phyloP scores from a whole-genome alignment of 2,888 invertebrate genomes.

The Eristalis tenax region DNA sequence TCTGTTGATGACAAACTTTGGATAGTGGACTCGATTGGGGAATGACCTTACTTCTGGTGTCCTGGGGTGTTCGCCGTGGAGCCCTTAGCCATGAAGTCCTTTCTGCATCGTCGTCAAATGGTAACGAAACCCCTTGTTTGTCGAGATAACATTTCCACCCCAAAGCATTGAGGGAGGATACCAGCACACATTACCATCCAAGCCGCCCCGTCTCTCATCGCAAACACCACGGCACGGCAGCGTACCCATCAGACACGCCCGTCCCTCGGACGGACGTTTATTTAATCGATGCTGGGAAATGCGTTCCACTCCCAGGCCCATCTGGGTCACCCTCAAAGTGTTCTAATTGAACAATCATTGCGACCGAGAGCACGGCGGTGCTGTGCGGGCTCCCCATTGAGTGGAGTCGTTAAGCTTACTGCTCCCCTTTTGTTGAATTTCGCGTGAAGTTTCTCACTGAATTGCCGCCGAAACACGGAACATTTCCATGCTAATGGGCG shows the following conservation, averaged over 20 bases:
- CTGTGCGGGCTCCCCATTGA: background rate
- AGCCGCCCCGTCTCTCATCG: background rate
- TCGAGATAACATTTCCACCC: background rate
- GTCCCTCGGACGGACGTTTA: slow-evolving; percentile 22
- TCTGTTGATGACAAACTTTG: too few species aligned
- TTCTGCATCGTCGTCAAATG: background rate
- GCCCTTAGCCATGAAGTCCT: too few species aligned
- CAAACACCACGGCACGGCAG: background rate
- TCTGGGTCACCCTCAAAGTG: slow-evolving; percentile 66
- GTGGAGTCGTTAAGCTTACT: background rate
- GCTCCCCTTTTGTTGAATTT: background rate
- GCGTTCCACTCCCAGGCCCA: slow-evolving; percentile 64
- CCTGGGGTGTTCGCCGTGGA: too few species aligned
- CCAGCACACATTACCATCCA: background rate
- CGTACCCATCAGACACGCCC: background rate
- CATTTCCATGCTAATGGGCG: background rate
- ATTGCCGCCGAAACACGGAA: background rate
- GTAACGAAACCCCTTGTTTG: background rate
- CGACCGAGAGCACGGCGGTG: slow-evolving; percentile 3
- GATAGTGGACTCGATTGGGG: too few species aligned
- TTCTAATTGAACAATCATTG: slow-evolving; percentile 67
- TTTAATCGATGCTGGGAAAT: slow-evolving; percentile 58
- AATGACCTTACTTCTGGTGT: too few species aligned
- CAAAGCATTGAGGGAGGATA: background rate
- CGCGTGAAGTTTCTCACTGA: background rate